These are phyloP conservation scores for Lepeophtheirus nordmannii DNA, from an alignment of 2,888 invertebrate species.

Conservation along the genomic window DNA sequence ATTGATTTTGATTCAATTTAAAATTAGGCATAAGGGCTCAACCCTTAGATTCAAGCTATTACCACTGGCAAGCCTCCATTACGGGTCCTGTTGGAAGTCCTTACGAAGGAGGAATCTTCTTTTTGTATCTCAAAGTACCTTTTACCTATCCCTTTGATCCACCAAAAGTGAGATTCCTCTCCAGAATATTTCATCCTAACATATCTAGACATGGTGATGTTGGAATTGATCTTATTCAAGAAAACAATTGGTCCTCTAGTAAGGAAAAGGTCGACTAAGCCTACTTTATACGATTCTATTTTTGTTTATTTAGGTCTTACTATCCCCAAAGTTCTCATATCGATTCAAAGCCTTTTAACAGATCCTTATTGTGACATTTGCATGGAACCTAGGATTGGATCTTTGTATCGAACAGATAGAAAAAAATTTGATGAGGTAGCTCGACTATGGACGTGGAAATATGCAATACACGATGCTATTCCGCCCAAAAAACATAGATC, in stretches of 20 bases:
- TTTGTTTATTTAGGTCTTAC: conserved; percentile 22
- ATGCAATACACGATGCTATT: conserved; percentile 60
- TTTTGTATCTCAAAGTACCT: conserved; percentile 56
- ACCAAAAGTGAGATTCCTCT: conserved; percentile 76
- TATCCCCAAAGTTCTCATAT: conserved; percentile 52
- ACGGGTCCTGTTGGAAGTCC: conserved; percentile 80
- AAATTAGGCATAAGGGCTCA: conserved; percentile 70
- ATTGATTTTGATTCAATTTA: conserved; percentile 45
- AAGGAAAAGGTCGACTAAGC: conserved; percentile 34
- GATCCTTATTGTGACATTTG: conserved; percentile 81
- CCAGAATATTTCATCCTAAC: conserved; percentile 84
- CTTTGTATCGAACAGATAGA: conserved; percentile 52
- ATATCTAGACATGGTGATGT: conserved; percentile 87
- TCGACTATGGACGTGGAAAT: conserved; percentile 73
- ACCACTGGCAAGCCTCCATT: conserved; percentile 87
- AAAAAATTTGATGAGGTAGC: conserved; percentile 62
- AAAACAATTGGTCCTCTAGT: conserved; percentile 83
- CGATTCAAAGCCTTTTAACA: conserved; percentile 69
- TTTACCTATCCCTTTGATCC: conserved; percentile 71
- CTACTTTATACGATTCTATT: conserved; percentile 28
- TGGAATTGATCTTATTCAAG: conserved; percentile 78
- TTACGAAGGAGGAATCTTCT: conserved; percentile 84
- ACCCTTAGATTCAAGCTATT: conserved; percentile 60
- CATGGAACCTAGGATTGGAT: conserved; percentile 72
- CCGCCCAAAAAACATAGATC: conserved; percentile 30